A percentile compares a stretch with the other conserved stretches of the same genome.
Conservation (phyloP, 2,113 vertebrate species). For the Caranx melampygus region DNA sequence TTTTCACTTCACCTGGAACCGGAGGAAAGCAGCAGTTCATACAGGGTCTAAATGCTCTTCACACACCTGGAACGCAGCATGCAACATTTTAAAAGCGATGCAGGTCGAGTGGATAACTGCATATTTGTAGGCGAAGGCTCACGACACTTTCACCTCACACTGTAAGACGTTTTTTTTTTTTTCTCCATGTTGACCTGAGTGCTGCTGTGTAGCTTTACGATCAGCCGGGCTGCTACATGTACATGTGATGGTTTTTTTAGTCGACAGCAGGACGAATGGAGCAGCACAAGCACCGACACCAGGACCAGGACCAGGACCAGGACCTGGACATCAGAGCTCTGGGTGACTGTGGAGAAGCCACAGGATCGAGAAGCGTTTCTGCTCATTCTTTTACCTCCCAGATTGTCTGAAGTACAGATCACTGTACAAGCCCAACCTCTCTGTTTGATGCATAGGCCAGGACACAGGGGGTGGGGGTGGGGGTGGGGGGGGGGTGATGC, state of each 20-base stretch:
- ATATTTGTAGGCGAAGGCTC: neutral
- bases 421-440: slow-evolving; percentile 23
- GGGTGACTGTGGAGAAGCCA: neutral
- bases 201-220: slow-evolving; percentile 22
- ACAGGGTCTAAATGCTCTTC: slow-evolving; percentile 44
- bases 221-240: slow-evolving; percentile 51
- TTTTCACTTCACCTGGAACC: slow-evolving; percentile 23
- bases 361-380: neutral
- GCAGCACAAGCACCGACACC: neutral
- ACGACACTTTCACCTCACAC: neutral
- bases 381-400: neutral
- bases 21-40: slow-evolving; percentile 61
- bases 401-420: slow-evolving; percentile 27
- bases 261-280: neutral
- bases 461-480: slow-evolving; percentile 2
- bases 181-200: slow-evolving; percentile 19
- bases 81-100: slow-evolving; percentile 4
- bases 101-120: slow-evolving; percentile 9
- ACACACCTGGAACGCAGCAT: slow-evolving; percentile 29
- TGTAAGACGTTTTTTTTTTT: neutral
- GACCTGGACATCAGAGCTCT: neutral
- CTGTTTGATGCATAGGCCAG: slow-evolving; percentile 58
- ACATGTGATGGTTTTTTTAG: too few species aligned
- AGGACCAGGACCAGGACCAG: neutral
- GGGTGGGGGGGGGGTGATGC: slow-evolving; percentile 8